Evolutionary conservation across 2,888 invertebrate species (phyloP), one percentile per base, ranked within the genome.

Genomic region (Melanostoma scalare): DNA sequence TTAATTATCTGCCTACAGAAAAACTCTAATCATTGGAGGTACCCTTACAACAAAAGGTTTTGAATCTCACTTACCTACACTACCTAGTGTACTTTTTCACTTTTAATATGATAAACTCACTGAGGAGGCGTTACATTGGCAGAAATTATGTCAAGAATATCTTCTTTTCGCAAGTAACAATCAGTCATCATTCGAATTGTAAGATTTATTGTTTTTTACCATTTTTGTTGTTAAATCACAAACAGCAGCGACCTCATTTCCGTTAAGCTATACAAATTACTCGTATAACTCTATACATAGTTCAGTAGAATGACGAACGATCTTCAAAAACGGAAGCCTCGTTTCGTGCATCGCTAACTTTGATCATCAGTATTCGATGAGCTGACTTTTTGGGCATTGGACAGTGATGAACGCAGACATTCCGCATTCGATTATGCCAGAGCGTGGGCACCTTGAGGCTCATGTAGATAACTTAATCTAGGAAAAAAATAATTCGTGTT

Each of bases 281-380:
- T 20, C 20, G 20, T 63, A 31, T 6, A 40, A 40, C n/a, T 46
- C 30, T 5, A 35, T 31, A 38, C 20, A 38, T 10, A 63, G 50
- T 1, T 4, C 36, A 40, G 40, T 20, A 38, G 50, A 63, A 50
- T 38, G 2, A 58, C 46, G 48, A 68, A 55, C 30, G 36, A 68
- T 56, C 61, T 31, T 33, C 40, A 52, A 77, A 48, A 82, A 61
- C 78, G 82, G 82, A 82, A 82, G 78, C 58, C 40, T 56, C 50
- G 42, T 79, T 84, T 79, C 79, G 84, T 75, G 79, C 79, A 75
- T 84, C 75, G 79, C 53, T 79, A 84, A 75, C 74, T 79, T 55
- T 71, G 75, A 71, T 74, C 55, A 82, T 82, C 20, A 20, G 20
- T 82, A 73, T 69, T 65, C 75, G 60, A 81, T 76, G 50, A 53